A percentile compares a stretch with the other conserved stretches of the same genome.
Evolutionary conservation across 2,888 invertebrate species (phyloP).

Genomic region (Chrysotoxum bicinctum): DNA sequence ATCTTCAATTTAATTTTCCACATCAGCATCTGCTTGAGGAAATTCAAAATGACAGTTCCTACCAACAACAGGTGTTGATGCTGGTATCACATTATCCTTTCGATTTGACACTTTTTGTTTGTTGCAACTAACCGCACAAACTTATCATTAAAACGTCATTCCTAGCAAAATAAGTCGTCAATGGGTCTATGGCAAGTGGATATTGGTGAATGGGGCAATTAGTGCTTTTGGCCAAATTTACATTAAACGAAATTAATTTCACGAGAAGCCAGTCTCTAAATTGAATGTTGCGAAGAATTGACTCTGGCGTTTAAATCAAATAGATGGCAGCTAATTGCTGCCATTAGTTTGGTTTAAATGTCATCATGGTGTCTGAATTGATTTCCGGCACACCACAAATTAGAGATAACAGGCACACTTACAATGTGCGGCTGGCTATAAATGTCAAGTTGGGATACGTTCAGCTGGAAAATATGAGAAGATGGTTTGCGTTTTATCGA

Average conservation of each 20-base stretch:
- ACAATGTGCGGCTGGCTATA: not conserved
- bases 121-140: not conserved
- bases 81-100: conserved; percentile 34
- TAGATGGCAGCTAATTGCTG: conserved; percentile 58
- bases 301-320: conserved; percentile 56
- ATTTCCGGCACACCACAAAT: conserved; percentile 56
- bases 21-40: conserved; percentile 45
- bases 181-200: not conserved
- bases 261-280: conserved; percentile 18
- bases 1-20: conserved; percentile 4
- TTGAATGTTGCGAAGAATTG: conserved; percentile 63
- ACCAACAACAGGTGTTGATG: conserved; percentile 45
- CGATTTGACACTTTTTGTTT: conserved; percentile 22
- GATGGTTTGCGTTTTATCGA: not conserved
- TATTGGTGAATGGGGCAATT: conserved; percentile 37
- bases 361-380: conserved; percentile 60
- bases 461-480: not conserved
- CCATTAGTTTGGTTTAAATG: conserved; percentile 64
- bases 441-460: conserved; percentile 9
- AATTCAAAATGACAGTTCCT: conserved; percentile 13
- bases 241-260: conserved; percentile 67
- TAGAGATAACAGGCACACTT: conserved; percentile 37
- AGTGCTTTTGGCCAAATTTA: conserved; percentile 58
- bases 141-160: not conserved
- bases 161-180: not conserved